phyloP scores from a whole-genome alignment of 2,888 invertebrate species.

The Drosophila pseudotakahashii region DNA sequence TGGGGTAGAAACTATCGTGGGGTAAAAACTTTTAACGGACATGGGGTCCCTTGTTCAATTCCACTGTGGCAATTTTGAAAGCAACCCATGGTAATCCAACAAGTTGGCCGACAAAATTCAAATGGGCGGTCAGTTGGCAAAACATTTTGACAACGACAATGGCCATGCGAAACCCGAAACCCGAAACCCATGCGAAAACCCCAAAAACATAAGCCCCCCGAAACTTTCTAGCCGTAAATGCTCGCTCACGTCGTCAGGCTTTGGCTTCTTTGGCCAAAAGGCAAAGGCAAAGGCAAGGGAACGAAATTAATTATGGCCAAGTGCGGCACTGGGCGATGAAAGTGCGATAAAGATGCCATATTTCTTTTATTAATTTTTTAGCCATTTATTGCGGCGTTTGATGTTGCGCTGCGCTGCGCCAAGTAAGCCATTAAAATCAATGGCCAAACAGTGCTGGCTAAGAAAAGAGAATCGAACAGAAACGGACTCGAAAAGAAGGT shows the following conservation, averaged over 20 bases:
- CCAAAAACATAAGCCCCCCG: conserved; percentile 16
- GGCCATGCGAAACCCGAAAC: conserved; percentile 18
- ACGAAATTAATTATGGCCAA: conserved; percentile 73
- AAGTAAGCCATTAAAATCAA: conserved; percentile 73
- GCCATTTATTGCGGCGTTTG: conserved; percentile 37
- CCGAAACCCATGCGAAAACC: conserved; percentile 37
- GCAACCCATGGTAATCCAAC: conserved; percentile 33
- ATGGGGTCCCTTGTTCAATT: background rate
- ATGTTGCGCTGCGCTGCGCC: conserved; percentile 35
- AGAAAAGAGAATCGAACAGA: conserved; percentile 45
- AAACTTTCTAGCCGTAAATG: conserved; percentile 73
- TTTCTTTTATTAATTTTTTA: conserved; percentile 62
- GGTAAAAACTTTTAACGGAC: conserved; percentile 4
- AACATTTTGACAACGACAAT: conserved; percentile 62
- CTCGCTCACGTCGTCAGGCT: conserved; percentile 54
- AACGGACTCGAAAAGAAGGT: conserved; percentile 42
- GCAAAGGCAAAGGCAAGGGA: conserved; percentile 38
- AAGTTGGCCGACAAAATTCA: conserved; percentile 44
- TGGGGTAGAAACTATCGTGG: conserved; percentile 8
- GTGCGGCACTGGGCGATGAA: conserved; percentile 70
- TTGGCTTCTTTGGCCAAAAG: conserved; percentile 39
- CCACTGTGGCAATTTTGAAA: conserved; percentile 18
- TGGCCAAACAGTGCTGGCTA: conserved; percentile 38
- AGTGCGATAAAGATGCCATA: conserved; percentile 65
- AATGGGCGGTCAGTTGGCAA: conserved; percentile 70